A percentile compares a stretch with the other conserved stretches of the same genome.
These are phyloP conservation scores for Myzus persicae DNA, from an alignment of 1,140 invertebrate genomes.

Conservation along the genomic window DNA sequence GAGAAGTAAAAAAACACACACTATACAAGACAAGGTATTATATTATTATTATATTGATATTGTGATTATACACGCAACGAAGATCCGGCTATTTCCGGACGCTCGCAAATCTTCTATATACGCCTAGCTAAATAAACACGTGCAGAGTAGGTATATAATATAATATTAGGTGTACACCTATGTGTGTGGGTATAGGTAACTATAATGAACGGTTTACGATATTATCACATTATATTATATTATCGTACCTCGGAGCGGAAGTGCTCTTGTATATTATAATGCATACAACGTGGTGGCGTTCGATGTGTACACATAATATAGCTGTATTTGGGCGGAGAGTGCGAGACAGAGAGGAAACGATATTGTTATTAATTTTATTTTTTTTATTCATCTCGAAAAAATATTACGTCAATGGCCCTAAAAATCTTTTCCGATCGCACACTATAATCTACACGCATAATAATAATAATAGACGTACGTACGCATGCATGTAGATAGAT, in stretches of 20 bases:
- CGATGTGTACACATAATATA: not conserved
- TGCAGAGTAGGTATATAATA: not conserved
- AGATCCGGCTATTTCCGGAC: not conserved
- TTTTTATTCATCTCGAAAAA: not conserved
- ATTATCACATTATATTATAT: not conserved
- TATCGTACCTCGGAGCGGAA: not conserved
- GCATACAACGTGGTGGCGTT: not conserved
- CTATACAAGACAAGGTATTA: not conserved
- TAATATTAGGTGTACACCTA: too few species aligned
- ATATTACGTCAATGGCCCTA: not conserved
- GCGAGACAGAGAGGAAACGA: not conserved
- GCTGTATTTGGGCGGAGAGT: not conserved
- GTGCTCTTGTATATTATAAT: not conserved
- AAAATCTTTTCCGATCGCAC: not conserved
- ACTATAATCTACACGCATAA: not conserved
- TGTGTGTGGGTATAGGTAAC: not conserved
- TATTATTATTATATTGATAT: constrained; percentile 4
- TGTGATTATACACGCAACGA: not conserved
- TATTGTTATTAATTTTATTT: constrained; percentile 13
- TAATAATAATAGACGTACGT: not conserved
- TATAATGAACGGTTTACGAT: not conserved
- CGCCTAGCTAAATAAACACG: too few species aligned
- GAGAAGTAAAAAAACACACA: not conserved
- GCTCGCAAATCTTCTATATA: not conserved
- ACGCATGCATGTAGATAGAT: not conserved